These are phyloP conservation scores for Periophthalmus modestus DNA, from an alignment of 2,113 vertebrate species.

Conservation along the genomic window DNA sequence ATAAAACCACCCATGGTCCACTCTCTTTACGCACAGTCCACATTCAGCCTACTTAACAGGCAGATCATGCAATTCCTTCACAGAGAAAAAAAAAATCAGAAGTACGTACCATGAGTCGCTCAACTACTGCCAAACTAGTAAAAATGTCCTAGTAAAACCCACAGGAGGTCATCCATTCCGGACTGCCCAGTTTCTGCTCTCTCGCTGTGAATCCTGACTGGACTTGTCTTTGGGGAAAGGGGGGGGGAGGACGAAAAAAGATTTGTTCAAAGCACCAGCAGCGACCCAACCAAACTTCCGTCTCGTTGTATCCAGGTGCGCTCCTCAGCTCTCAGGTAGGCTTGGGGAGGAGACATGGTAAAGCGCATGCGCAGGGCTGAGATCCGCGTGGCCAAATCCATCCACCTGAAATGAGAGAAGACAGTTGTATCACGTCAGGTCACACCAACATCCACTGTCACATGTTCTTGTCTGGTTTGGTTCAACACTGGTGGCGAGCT, in stretches of 20 bases:
- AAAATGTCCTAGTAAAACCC: background rate
- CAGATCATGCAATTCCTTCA: slow-evolving; percentile 13
- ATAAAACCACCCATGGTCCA: background rate
- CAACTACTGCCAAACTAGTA: background rate
- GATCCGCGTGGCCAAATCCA: slow-evolving; percentile 36
- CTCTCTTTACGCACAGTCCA: background rate
- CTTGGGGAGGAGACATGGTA: slow-evolving; percentile 45
- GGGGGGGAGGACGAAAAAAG: no score
- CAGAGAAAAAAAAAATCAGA: background rate
- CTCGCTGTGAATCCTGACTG: background rate
- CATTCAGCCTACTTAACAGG: background rate
- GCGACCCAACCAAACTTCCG: slow-evolving; percentile 70
- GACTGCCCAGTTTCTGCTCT: background rate
- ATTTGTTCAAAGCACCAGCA: slow-evolving; percentile 10
- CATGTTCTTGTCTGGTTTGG: background rate
- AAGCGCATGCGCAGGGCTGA: slow-evolving; percentile 67
- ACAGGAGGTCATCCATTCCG: slow-evolving; percentile 32
- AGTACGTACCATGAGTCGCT: slow-evolving; percentile 48
- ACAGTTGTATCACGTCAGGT: background rate
- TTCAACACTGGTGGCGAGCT: background rate
- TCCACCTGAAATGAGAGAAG: slow-evolving; percentile 18
- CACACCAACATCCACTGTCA: background rate
- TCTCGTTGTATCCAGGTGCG: slow-evolving; percentile 85
- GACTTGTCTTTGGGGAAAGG: slow-evolving; percentile 6
- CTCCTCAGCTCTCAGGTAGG: slow-evolving; percentile 68